Conservation (phyloP, 2,113 vertebrate species). For the Bujurquina vittata region DNA sequence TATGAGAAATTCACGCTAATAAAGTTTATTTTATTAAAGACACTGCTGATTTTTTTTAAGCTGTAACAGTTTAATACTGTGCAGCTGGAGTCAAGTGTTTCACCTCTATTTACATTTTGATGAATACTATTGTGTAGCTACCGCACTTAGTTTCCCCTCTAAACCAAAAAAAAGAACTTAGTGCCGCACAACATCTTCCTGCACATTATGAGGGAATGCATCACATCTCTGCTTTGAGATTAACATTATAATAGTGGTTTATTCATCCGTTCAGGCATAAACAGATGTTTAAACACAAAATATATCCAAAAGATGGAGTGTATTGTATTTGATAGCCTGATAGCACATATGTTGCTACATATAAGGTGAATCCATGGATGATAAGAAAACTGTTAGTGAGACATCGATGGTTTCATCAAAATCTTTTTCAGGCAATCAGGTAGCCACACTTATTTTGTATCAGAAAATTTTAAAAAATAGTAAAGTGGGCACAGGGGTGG, state of each 20-base stretch:
- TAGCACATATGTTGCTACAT: no score
- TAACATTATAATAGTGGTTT: neutral
- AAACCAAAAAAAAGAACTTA: neutral
- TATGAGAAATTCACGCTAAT: neutral
- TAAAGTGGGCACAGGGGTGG: no score
- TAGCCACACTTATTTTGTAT: no score
- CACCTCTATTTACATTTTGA: slow-evolving; percentile 51
- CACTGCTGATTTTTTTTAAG: neutral
- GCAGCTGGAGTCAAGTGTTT: slow-evolving; percentile 16
- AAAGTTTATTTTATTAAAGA: neutral
- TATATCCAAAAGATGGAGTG: no score
- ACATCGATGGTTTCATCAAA: no score
- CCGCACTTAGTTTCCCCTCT: neutral
- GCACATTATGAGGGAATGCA: neutral
- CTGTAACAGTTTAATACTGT: neutral
- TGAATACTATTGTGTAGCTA: neutral
- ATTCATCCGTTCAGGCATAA: neutral
- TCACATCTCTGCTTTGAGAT: neutral
- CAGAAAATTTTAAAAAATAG: no score
- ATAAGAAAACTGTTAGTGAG: no score
- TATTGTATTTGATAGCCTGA: no score
- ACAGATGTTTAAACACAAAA: no score
- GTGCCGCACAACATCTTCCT: neutral
- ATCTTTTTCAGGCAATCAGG: no score
- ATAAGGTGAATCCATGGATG: no score